Evolutionary conservation across 2,888 invertebrate species (phyloP).

Genomic region (Nephrotoma flavescens): DNA sequence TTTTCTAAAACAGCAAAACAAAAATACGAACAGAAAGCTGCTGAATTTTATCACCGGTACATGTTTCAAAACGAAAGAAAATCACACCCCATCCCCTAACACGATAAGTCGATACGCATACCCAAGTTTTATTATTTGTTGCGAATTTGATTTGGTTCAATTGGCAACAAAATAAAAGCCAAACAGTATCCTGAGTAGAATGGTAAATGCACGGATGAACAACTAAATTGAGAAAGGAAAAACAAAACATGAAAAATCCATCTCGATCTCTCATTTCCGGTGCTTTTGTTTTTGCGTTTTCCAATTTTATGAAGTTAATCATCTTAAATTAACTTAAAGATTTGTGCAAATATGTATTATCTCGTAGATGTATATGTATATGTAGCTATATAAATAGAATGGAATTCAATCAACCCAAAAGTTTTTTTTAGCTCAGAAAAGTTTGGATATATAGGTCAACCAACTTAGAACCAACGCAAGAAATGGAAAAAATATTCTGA

Average conservation of each 20-base stretch:
- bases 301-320: neutral
- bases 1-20: too few relatives aligned
- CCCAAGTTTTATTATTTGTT: too few relatives aligned
- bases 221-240: neutral
- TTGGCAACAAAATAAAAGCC: neutral
- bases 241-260: neutral
- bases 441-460: neutral
- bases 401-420: neutral
- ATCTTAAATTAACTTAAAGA: neutral
- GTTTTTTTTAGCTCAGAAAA: neutral
- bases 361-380: neutral
- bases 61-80: too few relatives aligned
- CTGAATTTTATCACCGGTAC: too few relatives aligned
- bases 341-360: neutral
- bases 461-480: neutral
- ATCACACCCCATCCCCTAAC: too few relatives aligned
- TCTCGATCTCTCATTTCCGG: neutral
- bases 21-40: too few relatives aligned
- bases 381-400: neutral
- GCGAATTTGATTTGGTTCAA: neutral
- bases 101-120: too few relatives aligned
- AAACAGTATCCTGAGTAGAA: neutral
- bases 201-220: neutral
- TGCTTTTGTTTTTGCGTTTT: neutral
- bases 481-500: too few relatives aligned